A percentile compares a stretch with the other conserved stretches of the same genome.
phyloP scores from a whole-genome alignment of 2,888 invertebrate genomes.

The Cephus runcator region DNA sequence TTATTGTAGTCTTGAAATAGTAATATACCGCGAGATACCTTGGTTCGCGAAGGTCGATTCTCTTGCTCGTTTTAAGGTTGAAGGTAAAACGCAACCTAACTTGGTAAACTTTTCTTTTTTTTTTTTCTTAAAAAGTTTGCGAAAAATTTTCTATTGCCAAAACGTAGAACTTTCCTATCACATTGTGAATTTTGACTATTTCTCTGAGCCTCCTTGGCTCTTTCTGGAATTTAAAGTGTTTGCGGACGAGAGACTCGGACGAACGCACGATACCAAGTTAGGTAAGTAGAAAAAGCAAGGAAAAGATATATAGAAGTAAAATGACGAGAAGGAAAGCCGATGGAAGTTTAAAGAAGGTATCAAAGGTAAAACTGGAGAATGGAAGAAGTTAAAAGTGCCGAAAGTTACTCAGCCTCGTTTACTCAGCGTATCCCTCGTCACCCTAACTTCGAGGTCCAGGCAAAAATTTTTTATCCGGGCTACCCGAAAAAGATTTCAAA shows the following conservation, averaged over 20 bases:
- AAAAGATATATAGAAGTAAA: neutral
- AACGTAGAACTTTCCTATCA: neutral
- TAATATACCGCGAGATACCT: neutral
- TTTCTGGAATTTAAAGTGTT: neutral
- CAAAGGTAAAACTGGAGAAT: neutral
- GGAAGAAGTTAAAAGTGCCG: neutral
- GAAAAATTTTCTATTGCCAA: neutral
- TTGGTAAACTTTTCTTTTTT: neutral
- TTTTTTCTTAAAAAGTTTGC: neutral
- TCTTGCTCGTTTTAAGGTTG: neutral
- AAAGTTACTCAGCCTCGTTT: neutral
- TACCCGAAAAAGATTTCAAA: neutral
- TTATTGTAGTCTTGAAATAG: neutral
- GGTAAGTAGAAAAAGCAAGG: neutral
- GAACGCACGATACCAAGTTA: neutral
- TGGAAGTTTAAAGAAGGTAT: neutral
- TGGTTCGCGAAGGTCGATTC: neutral
- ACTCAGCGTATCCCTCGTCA: neutral
- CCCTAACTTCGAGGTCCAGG: neutral
- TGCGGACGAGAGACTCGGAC: neutral
- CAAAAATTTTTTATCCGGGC: neutral
- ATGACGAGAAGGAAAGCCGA: neutral
- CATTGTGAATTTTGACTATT: neutral
- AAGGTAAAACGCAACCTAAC: neutral
- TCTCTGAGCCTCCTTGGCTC: neutral